These are phyloP conservation scores for Nasonia longicornis DNA, from an alignment of 1,140 invertebrate species.

Conservation along the genomic window DNA sequence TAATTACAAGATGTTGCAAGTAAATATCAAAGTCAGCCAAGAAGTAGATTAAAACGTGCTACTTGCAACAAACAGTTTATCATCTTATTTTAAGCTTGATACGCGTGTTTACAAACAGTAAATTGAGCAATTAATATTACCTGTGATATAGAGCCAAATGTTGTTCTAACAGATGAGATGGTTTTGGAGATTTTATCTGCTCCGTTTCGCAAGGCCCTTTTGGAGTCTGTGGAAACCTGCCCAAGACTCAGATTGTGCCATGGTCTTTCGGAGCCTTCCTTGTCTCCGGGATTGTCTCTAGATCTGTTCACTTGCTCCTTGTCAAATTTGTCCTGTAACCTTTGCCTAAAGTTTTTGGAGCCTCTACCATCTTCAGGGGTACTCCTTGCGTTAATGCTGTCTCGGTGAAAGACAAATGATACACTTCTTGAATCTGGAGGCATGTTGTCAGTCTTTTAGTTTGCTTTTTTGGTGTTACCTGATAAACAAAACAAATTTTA, in stretches of 20 bases:
- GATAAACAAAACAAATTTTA: slow-evolving; percentile 1
- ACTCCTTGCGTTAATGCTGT: slow-evolving; percentile 53
- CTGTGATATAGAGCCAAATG: slow-evolving; percentile 73
- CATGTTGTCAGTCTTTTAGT: slow-evolving; percentile 51
- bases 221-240: slow-evolving; percentile 65
- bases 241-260: slow-evolving; percentile 64
- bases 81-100: slow-evolving; percentile 5
- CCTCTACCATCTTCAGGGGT: slow-evolving; percentile 47
- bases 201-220: slow-evolving; percentile 68
- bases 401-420: slow-evolving; percentile 66
- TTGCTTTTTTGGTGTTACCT: slow-evolving; percentile 6
- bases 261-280: slow-evolving; percentile 53
- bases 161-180: slow-evolving; percentile 71
- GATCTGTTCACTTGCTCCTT: slow-evolving; percentile 55
- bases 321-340: slow-evolving; percentile 67
- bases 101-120: not conserved
- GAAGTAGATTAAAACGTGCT: no score
- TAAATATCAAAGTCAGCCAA: not conserved
- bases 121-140: slow-evolving; percentile 58
- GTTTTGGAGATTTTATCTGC: slow-evolving; percentile 73
- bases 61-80: no score
- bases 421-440: slow-evolving; percentile 66
- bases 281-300: slow-evolving; percentile 49
- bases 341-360: slow-evolving; percentile 58
- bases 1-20: not conserved